Conservation (phyloP, 1,140 invertebrate genomes). For the Centruroides sculpturatus region DNA sequence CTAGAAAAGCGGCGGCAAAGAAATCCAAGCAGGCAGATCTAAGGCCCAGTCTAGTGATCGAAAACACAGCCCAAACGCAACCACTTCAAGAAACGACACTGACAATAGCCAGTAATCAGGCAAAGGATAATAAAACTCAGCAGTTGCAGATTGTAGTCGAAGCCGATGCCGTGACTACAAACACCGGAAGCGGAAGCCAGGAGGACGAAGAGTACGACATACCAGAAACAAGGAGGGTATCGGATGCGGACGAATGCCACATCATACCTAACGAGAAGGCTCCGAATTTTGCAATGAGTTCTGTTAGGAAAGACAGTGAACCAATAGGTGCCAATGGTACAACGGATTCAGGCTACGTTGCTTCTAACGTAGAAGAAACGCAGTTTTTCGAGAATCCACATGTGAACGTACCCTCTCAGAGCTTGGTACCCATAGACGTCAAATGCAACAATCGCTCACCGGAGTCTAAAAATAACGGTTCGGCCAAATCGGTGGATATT, state of each 20-base stretch:
- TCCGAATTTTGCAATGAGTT: conserved; percentile 1
- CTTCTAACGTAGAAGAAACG: conserved; percentile 37
- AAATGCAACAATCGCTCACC: no score
- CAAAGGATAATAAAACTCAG: neutral
- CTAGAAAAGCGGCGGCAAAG: neutral
- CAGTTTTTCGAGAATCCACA: conserved; percentile 7
- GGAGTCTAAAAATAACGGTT: neutral
- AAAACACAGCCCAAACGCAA: conserved; percentile 4
- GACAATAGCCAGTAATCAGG: neutral
- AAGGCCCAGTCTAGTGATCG: conserved; percentile 1
- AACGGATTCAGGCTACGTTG: conserved; percentile 61
- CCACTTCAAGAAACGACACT: neutral
- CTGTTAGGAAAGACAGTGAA: conserved; percentile 8
- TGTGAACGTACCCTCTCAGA: neutral
- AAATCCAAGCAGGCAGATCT: neutral
- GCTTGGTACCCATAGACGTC: no score
- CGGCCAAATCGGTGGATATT: neutral
- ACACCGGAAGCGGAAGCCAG: conserved; percentile 12
- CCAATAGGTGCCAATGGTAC: conserved; percentile 51
- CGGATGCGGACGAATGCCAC: neutral
- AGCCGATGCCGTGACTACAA: conserved; percentile 8
- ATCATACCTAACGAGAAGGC: neutral
- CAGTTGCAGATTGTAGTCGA: conserved; percentile 6
- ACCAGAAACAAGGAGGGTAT: neutral
- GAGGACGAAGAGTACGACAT: conserved; percentile 15